Base-by-base conservation (phyloP, 2,797 vertebrate species). In the Hozukius guyotensis region DNA sequence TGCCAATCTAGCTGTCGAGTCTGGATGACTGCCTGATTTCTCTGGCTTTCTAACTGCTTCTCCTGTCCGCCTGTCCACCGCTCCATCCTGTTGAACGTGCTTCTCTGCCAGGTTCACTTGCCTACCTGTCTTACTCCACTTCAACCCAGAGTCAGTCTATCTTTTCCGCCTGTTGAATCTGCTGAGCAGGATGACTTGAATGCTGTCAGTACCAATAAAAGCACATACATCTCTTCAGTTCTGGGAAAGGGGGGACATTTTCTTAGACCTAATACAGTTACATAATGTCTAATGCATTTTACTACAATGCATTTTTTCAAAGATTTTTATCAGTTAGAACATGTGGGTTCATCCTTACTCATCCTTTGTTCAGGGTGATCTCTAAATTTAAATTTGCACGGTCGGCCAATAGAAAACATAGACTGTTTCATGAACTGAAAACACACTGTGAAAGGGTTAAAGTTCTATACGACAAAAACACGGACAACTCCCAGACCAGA, bases 1-100 rank as follows among this genome's bases (percentile, higher is more conserved):
- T 93, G 92, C 87, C 92, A 92, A 87, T 93, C 90, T 81, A 83
- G 71, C 91, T 90, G 87, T 90, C 73, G 56, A 68, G 76, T 64
- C 82, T 87, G 89, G 89, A 87, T 77, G 87, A 81, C 79, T 83
- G 81, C 86, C 88, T 78, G 86, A 91, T 91, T 89, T 76, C 70
- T 89, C 82, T 74, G 74, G 73, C 74, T 81, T 83, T 83, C 87
- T 89, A 89, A 87, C 87, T 53, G 72, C 75, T 74, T 85, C 83
- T 72, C 77, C 83, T 88, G 85, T 90, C 87, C 76, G 66, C 83
- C 82, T 81, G 86, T 91, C 88, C 63, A 61, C 74, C 77, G 71
- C 80, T 87, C 78, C 83, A 27, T 87, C 84, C 84, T 84, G 82
- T 85, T 88, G 84, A 87, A 79, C 24, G 80, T 56, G 53, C 67